phyloP scores from a whole-genome alignment of 30 jellyfish, hydroid and myxozoan genomes.

The Hydractinia echinata region DNA sequence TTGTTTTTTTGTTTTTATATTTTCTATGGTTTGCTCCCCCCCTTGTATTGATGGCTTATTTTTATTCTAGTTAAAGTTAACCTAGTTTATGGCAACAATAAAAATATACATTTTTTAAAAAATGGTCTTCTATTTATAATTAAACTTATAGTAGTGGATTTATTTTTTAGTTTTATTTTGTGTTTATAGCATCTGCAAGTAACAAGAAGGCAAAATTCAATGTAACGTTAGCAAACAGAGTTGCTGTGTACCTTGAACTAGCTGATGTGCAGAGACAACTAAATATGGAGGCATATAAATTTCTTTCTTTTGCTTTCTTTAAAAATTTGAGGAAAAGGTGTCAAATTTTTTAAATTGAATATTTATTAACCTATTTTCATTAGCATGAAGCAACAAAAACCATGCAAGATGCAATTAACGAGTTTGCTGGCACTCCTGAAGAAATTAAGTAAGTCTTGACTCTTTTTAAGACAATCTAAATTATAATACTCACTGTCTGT shows the following conservation, averaged over 20 bases:
- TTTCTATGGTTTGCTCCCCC: background rate
- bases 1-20: too few relatives aligned
- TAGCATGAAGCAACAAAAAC: conserved; percentile 96
- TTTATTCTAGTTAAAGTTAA: background rate
- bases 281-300: conserved; percentile 41
- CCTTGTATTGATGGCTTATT: background rate
- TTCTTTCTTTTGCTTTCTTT: background rate
- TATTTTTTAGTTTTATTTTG: background rate
- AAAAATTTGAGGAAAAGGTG: background rate
- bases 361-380: background rate
- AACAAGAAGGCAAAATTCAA: background rate
- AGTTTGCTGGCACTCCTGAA: conserved; percentile 94
- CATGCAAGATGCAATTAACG: conserved; percentile 92
- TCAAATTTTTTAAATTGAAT: background rate
- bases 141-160: background rate
- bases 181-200: conserved; percentile 28
- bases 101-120: background rate
- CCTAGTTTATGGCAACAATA: background rate
- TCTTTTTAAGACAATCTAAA: too few relatives aligned
- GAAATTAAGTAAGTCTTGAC: conserved; percentile 55
- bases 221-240: conserved; percentile 59
- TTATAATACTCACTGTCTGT: too few relatives aligned
- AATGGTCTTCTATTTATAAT: background rate
- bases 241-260: conserved; percentile 67
- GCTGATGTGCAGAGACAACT: conserved; percentile 86